Evolutionary conservation across 1,140 invertebrate genomes (phyloP).

Genomic region (Venustaconcha ellipsiformis): DNA sequence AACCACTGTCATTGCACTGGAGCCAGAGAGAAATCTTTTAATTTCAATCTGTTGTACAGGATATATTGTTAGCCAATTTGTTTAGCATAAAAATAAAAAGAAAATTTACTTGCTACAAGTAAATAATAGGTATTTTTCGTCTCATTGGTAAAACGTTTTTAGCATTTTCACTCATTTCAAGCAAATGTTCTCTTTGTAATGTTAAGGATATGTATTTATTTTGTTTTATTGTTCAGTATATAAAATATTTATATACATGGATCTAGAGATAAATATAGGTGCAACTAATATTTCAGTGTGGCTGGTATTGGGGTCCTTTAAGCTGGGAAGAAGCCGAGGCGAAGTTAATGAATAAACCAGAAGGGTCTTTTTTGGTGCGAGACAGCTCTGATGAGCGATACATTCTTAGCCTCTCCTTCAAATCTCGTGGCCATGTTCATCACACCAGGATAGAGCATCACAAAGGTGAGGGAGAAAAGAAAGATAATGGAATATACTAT

Average conservation of each 20-base stretch:
- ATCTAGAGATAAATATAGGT: background rate
- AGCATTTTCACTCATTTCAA: background rate
- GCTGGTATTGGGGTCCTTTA: constrained; percentile 99
- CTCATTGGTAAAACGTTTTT: background rate
- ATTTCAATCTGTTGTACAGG: no score
- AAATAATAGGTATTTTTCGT: no score
- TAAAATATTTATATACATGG: background rate
- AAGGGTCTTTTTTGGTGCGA: constrained; percentile 92
- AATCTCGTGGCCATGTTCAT: constrained; percentile 90
- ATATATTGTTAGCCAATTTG: no score
- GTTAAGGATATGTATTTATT: background rate
- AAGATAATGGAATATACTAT: no score
- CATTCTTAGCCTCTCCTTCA: constrained; percentile 97
- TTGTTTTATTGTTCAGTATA: background rate
- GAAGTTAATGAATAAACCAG: constrained; percentile 92
- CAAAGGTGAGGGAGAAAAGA: constrained; percentile 79
- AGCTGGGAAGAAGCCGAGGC: constrained; percentile 94
- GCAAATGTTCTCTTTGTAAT: background rate
- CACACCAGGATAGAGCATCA: constrained; percentile 98
- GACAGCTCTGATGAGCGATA: constrained; percentile 98
- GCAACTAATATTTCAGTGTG: constrained; percentile 77
- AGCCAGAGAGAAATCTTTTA: no score
- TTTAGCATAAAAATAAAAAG: no score
- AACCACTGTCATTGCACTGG: no score
- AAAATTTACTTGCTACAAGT: no score